Conservation (phyloP, 2,797 vertebrate species). For the Ciconia nigra region DNA sequence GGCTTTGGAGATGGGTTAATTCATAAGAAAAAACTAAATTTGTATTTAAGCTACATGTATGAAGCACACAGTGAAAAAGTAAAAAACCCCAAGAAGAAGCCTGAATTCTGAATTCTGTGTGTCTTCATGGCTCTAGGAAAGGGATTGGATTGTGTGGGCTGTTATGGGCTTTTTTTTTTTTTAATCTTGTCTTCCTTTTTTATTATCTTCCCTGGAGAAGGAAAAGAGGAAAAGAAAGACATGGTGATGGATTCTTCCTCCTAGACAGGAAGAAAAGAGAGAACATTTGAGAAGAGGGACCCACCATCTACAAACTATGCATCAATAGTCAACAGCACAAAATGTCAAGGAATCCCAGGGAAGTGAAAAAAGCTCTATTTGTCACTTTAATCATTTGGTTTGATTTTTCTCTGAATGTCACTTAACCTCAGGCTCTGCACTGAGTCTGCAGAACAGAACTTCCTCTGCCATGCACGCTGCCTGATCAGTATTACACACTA, state of each 20-base stretch:
- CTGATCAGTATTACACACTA: conserved; percentile 50
- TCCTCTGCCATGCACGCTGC: conserved; percentile 8
- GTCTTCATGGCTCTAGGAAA: neutral
- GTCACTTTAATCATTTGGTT: conserved; percentile 36
- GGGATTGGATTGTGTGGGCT: neutral
- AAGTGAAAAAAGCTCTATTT: conserved; percentile 14
- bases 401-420: conserved; percentile 49
- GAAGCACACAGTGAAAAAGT: neutral
- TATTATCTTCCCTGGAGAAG: neutral
- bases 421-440: conserved; percentile 36
- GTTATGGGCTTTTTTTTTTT: neutral
- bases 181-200: neutral
- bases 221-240: neutral
- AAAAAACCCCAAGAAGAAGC: neutral
- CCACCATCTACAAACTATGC: neutral
- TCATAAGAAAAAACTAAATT: neutral
- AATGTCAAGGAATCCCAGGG: neutral
- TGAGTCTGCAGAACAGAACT: conserved; percentile 33
- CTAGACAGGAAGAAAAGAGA: neutral
- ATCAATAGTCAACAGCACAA: neutral
- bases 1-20: neutral
- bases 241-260: neutral
- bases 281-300: neutral
- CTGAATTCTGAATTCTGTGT: neutral
- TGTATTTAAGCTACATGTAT: neutral